These are phyloP conservation scores for Ameiurus melas DNA, from an alignment of 2,113 vertebrate genomes.

Conservation along the genomic window DNA sequence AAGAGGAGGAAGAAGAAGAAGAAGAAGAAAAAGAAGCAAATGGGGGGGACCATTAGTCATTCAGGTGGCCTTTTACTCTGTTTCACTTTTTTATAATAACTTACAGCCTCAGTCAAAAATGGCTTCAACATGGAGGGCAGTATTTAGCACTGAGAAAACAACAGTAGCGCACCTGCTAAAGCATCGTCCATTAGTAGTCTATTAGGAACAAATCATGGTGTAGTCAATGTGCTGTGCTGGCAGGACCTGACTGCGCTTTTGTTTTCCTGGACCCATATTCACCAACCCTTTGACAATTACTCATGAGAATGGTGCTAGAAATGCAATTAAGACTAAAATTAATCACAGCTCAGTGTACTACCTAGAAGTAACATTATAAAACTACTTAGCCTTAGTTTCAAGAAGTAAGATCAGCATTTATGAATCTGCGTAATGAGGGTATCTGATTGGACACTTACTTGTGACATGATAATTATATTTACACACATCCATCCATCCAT, in stretches of 20 bases:
- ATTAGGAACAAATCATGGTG: neutral
- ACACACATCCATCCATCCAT: too few species aligned
- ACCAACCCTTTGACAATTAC: slow-evolving; percentile 26
- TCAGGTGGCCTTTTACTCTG: slow-evolving; percentile 58
- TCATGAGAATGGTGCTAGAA: slow-evolving; percentile 39
- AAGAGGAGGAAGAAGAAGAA: neutral
- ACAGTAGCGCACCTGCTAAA: slow-evolving; percentile 21
- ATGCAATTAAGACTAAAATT: slow-evolving; percentile 27
- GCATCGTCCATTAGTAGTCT: neutral
- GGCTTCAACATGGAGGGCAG: neutral
- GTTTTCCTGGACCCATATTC: slow-evolving; percentile 22
- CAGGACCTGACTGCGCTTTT: neutral
- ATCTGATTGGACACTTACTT: neutral
- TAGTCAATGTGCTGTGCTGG: neutral
- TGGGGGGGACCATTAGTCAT: slow-evolving; percentile 66
- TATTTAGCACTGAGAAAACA: slow-evolving; percentile 3
- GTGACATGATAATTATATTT: neutral
- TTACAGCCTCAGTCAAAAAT: slow-evolving; percentile 23
- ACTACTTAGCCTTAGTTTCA: neutral
- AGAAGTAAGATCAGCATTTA: neutral
- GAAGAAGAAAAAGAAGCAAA: too few species aligned
- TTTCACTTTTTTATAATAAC: slow-evolving; percentile 67
- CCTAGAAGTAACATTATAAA: slow-evolving; percentile 1
- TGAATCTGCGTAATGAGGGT: neutral
- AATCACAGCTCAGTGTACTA: neutral